Base-by-base conservation (phyloP, 2,888 invertebrate genomes). In the Meteorus colon region DNA sequence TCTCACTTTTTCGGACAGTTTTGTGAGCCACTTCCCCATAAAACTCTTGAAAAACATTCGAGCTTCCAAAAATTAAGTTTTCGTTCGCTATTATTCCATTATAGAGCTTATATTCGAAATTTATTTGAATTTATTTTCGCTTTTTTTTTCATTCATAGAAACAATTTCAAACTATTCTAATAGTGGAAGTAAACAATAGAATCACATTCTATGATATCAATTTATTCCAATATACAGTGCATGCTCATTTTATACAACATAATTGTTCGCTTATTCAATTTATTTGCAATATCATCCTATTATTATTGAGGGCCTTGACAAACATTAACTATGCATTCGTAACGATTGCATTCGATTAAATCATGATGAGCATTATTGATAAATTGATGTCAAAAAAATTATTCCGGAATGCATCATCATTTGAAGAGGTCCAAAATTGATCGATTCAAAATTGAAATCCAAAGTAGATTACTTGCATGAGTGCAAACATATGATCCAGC, bases 61-160 rank as follows among this genome's bases (percentile, higher is more conserved):
- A 78, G 79, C 82, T 81, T 78, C 84, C 74, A 69, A 78, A 81
- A 81, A 81, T 81, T 81, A 81, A 84, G 75, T 85, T 83, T 82
- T 84, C 79, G 82, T 84, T 84, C 83, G 81, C 81, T 78, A 82
- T 82, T 80, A 82, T 82, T 80, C 81, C 81, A 81, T 67, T 78
- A 60, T 75, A 80, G 79, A 82, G 82, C 84, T 82, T 85, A 80
- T 76, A 83, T 82, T 79, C 81, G 79, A 78, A 79, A 81, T 80
- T 78, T 79, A 80, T 79, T 16, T 70, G 45, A 70, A 19, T 69
- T 34, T 51, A 4, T 60, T 48, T 62, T n/a, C 48, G 59, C 68
- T 8, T 41, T 3, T n/a, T 63, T 63, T 31, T 65, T 37, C 41
- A 19, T 55, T 0, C 8, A 19, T 55, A 19, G 8, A 19, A 55